A percentile compares a stretch with the other conserved stretches of the same genome.
Evolutionary conservation across 2,888 invertebrate genomes (phyloP).

Genomic region (Hirtodrosophila confusa): DNA sequence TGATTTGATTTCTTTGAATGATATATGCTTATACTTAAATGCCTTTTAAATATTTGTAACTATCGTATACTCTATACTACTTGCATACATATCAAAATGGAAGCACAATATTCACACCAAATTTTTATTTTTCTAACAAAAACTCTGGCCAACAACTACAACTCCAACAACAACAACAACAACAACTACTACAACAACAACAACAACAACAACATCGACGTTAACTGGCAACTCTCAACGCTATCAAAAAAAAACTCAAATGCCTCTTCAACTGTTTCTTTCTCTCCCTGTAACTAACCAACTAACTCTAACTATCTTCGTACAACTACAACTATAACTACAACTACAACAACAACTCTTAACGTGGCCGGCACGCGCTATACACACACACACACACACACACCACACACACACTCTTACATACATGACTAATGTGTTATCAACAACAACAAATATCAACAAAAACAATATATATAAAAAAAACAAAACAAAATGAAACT

Average conservation of each 20-base stretch:
- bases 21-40: conserved; percentile 15
- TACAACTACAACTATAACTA: conserved; percentile 25
- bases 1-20: conserved; percentile 21
- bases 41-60: conserved; percentile 29
- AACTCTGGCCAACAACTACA: conserved; percentile 57
- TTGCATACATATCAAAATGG: conserved; percentile 29
- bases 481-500: conserved; percentile 6
- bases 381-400: conserved; percentile 20
- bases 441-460: conserved; percentile 19
- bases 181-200: conserved; percentile 36
- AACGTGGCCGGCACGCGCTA: conserved; percentile 24
- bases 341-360: conserved; percentile 23
- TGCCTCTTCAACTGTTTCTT: conserved; percentile 70
- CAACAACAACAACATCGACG: conserved; percentile 41
- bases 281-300: conserved; percentile 55
- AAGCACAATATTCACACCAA: conserved; percentile 71
- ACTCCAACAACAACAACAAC: conserved; percentile 24
- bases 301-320: conserved; percentile 45
- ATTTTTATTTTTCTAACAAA: conserved; percentile 67
- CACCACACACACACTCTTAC: conserved; percentile 20
- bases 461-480: conserved; percentile 2
- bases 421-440: conserved; percentile 21
- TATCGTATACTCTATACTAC: conserved; percentile 1
- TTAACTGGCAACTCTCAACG: conserved; percentile 60
- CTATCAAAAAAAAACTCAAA: conserved; percentile 53